Conservation (phyloP, 2,797 vertebrate genomes). For the Molothrus aeneus region DNA sequence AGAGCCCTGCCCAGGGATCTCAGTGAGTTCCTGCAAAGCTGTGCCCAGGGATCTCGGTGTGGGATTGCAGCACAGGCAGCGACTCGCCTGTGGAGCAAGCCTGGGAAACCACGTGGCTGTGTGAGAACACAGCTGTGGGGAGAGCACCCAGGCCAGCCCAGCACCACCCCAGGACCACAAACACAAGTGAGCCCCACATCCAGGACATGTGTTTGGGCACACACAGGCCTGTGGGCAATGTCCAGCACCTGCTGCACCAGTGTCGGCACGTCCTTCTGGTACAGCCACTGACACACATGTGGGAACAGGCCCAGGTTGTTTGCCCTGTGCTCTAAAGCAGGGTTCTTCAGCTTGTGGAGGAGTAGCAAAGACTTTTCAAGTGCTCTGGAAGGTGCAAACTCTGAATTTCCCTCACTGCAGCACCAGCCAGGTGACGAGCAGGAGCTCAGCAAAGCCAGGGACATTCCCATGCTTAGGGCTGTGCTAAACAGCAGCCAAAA, state of each 20-base stretch:
- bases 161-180: neutral
- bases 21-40: too few relatives aligned
- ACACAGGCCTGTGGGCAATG: neutral
- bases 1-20: too few relatives aligned
- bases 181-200: neutral
- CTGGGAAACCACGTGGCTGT: neutral
- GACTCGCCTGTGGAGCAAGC: neutral
- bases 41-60: neutral
- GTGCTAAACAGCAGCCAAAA: neutral
- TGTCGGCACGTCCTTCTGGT: neutral
- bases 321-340: neutral
- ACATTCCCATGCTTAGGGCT: neutral
- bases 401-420: fast-evolving
- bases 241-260: neutral
- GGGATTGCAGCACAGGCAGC: neutral
- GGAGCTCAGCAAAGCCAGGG: neutral
- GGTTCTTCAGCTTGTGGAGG: neutral
- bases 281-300: neutral
- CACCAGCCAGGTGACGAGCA: neutral
- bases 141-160: neutral
- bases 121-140: neutral
- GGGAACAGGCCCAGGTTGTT: neutral
- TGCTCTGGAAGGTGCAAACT: neutral
- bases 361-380: neutral
- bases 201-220: neutral